Evolutionary conservation across 2,113 vertebrate species (phyloP).

Genomic region (Vimba vimba): DNA sequence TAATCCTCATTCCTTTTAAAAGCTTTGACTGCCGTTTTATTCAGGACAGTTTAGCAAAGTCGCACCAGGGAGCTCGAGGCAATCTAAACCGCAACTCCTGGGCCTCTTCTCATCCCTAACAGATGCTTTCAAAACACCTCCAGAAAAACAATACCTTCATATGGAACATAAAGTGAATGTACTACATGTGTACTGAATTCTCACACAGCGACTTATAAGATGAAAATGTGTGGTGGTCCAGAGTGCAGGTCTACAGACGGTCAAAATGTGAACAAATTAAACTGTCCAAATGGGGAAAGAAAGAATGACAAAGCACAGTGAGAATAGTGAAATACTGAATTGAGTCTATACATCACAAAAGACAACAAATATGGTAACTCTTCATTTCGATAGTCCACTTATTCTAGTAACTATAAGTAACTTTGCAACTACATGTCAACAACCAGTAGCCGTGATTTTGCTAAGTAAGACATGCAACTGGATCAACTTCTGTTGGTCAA

Average conservation of each 20-base stretch:
- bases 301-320: neutral
- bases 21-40: slow-evolving; percentile 35
- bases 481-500: no score
- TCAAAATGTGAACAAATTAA: slow-evolving; percentile 26
- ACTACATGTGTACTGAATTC: neutral
- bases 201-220: neutral
- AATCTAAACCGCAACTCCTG: slow-evolving; percentile 36
- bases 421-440: no score
- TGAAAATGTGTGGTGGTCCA: slow-evolving; percentile 26
- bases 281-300: neutral
- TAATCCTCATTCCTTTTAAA: slow-evolving; percentile 50
- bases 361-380: no score
- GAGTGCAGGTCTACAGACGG: slow-evolving; percentile 10
- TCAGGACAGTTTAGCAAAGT: slow-evolving; percentile 29
- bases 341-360: neutral
- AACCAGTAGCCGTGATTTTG: no score
- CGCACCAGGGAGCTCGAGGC: slow-evolving; percentile 1
- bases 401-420: no score
- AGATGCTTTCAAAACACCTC: slow-evolving; percentile 35
- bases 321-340: neutral
- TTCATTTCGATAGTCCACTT: no score
- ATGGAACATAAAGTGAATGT: neutral
- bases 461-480: no score
- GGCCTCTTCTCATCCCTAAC: neutral
- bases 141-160: neutral